phyloP scores from a whole-genome alignment of 1,140 invertebrate species.

The Ceratosolen solmsi region DNA sequence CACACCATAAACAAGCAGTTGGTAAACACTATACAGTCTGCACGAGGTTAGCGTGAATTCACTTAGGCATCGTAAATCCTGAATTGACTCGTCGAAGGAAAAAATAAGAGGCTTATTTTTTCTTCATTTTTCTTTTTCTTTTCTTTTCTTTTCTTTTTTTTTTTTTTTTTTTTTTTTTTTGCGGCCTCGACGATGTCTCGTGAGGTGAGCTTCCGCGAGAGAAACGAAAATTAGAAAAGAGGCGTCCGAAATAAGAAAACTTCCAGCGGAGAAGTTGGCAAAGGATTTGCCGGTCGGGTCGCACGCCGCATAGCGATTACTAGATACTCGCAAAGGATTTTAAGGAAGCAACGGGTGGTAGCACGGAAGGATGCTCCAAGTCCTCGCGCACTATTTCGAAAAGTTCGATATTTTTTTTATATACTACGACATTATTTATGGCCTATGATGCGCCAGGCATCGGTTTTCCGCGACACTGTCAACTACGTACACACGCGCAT shows the following conservation, averaged over 20 bases:
- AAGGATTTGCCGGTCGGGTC: neutral
- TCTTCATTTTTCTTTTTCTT: no score
- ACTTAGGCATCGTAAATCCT: neutral
- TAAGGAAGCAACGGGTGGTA: neutral
- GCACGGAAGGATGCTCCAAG: neutral
- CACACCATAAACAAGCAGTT: neutral
- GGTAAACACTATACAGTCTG: neutral
- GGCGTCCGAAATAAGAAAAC: neutral
- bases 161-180: no score
- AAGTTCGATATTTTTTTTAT: neutral
- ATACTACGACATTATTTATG: constrained; percentile 27
- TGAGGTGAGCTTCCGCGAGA: neutral
- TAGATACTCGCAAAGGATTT: constrained; percentile 26
- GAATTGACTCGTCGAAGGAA: neutral
- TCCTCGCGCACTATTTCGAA: neutral
- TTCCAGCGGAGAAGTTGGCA: neutral
- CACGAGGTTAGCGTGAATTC: neutral
- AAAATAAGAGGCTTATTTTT: neutral
- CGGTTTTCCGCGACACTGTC: constrained; percentile 14
- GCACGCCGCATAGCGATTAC: constrained; percentile 20
- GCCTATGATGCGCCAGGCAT: constrained; percentile 20
- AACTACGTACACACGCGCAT: neutral
- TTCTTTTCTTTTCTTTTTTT: no score
- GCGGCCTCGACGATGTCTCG: neutral
- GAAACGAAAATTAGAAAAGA: neutral